phyloP scores from a whole-genome alignment of 2,888 invertebrate genomes.

The Tiliacea aurago region DNA sequence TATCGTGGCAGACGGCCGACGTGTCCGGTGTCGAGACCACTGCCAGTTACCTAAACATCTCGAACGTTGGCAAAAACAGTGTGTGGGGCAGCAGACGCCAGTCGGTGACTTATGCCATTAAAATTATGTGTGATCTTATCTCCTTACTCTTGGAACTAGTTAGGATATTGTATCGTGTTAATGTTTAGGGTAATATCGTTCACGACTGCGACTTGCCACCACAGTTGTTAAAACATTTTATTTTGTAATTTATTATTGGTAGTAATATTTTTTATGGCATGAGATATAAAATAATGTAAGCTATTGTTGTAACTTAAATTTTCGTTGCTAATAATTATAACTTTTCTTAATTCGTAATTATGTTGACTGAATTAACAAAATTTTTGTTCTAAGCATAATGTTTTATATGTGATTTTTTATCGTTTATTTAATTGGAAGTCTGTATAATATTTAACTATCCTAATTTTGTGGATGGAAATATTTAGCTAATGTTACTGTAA shows the following conservation, averaged over 20 bases:
- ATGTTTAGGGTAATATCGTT: conserved; percentile 54
- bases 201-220: conserved; percentile 64
- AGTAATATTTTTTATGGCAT: conserved; percentile 71
- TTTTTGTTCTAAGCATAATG: conserved; percentile 62
- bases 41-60: conserved; percentile 29
- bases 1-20: conserved; percentile 22
- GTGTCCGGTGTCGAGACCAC: conserved; percentile 29
- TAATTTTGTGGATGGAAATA: conserved; percentile 58
- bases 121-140: conserved; percentile 56
- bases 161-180: conserved; percentile 56
- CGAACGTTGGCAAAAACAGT: conserved; percentile 13
- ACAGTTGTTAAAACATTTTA: conserved; percentile 62
- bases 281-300: conserved; percentile 62
- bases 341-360: conserved; percentile 58
- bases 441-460: conserved; percentile 52
- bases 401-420: conserved; percentile 61
- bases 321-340: conserved; percentile 62
- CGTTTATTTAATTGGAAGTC: conserved; percentile 57
- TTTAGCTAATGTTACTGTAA: conserved; percentile 69
- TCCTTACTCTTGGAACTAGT: conserved; percentile 46
- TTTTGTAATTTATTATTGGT: conserved; percentile 62
- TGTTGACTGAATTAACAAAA: conserved; percentile 70
- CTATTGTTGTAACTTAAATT: conserved; percentile 65
- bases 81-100: conserved; percentile 37
- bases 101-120: conserved; percentile 67